Conservation (phyloP, 2,888 invertebrate genomes). For the Eutolmus rufibarbis region DNA sequence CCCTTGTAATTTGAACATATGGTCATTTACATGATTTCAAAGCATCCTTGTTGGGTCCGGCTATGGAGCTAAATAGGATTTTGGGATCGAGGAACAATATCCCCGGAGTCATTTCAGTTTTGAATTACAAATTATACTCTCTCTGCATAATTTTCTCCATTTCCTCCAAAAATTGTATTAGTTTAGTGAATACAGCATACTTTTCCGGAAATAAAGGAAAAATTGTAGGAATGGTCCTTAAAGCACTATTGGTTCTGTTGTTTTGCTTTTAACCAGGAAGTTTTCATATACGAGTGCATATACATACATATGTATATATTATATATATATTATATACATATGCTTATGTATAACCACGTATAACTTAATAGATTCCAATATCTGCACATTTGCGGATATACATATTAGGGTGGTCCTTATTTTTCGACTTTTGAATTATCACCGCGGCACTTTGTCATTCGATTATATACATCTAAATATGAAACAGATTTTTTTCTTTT, state of each 20-base stretch:
- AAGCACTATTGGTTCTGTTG: not conserved
- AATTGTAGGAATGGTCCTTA: not conserved
- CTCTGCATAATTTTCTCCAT: not conserved
- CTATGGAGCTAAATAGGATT: not conserved
- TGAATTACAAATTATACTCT: conserved; percentile 10
- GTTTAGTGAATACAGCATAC: not conserved
- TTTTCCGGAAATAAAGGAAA: not conserved
- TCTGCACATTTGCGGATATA: too few relatives aligned
- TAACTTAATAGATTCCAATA: too few relatives aligned
- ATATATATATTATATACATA: too few relatives aligned
- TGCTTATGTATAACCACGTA: too few relatives aligned
- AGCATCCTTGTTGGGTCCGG: not conserved
- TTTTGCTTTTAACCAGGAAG: not conserved
- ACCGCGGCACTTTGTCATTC: too few relatives aligned
- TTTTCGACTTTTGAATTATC: too few relatives aligned
- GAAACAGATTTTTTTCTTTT: too few relatives aligned
- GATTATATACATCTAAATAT: too few relatives aligned
- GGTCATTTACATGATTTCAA: conserved; percentile 24
- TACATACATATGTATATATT: too few relatives aligned
- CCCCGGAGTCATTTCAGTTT: conserved; percentile 19
- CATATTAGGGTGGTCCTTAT: too few relatives aligned
- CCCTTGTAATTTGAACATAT: conserved; percentile 25
- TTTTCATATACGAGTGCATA: too few relatives aligned
- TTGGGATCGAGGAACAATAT: not conserved
- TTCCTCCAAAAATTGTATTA: not conserved